Evolutionary conservation across 2,888 invertebrate species (phyloP), one percentile per base, ranked within the genome.

Genomic region (Drosophila dives): DNA sequence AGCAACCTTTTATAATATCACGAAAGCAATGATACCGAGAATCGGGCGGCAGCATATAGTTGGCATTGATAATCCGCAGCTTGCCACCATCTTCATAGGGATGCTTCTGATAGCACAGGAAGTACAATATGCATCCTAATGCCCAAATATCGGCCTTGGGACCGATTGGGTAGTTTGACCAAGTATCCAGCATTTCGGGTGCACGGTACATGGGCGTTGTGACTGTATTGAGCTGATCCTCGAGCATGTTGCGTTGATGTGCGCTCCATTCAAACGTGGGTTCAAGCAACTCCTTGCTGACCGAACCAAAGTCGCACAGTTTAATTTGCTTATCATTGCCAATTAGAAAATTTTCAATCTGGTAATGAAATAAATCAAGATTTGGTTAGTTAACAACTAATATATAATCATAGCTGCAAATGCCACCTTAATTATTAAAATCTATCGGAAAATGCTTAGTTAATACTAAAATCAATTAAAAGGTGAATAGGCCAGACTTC

Each of bases 141-240:
- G 99, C 99, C 99, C 99, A 99, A 42, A 99, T 95, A 93, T 99
- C 99, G 2, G 97, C 96, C 50, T 97, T 96, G 78, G 97, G 95
- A 65, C 98, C 98, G 80, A 99, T 98, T 74, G 96, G 97, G 91
- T 96, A 96, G 92, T 99, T 99, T 90, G 96, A 98, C 97, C 99
- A 99, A 6, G 99, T 97, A 92, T 99, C 99, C 76, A 99, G 94
- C 96, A 99, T 98, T 94, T 99, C 99, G 36, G 99, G 99, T 0
- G 99, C 97, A 92, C 99, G 95, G 93, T 99, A 99, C 99, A 97
- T 97, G 0, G 98, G 98, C 12, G 98, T 98, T 29, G 98, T 97
- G 6, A 92, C 91, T 3, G 91, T 86, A 20, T 86, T 90, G 0
- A 92, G 77, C 83, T 97, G 98, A 94, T 99, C 99, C 94, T 99